phyloP scores from a whole-genome alignment of 2,888 invertebrate species.

The Hemaris fuciformis region DNA sequence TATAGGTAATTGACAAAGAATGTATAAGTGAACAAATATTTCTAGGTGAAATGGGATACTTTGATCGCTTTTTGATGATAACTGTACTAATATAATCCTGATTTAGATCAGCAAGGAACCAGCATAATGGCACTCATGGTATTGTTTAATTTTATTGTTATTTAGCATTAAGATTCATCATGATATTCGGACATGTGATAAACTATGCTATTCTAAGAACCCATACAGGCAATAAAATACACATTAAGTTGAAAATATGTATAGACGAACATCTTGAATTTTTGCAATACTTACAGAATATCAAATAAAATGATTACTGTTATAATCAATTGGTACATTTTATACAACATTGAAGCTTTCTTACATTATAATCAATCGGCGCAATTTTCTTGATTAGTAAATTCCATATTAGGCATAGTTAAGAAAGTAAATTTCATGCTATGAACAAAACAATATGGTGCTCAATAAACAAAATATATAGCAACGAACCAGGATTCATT shows the following conservation, averaged over 20 bases:
- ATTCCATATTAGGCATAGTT: not conserved
- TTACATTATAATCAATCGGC: not conserved
- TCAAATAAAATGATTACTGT: not conserved
- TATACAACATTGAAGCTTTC: not conserved
- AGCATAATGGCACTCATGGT: slow-evolving; percentile 60
- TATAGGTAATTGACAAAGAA: too few relatives aligned
- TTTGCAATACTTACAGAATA: not conserved
- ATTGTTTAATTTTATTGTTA: not conserved
- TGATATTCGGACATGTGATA: not conserved
- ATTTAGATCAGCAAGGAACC: slow-evolving; percentile 51
- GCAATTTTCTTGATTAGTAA: not conserved
- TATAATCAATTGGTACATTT: not conserved
- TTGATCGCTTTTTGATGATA: not conserved
- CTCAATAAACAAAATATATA: not conserved
- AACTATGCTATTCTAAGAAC: not conserved
- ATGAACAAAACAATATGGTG: not conserved
- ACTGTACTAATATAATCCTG: slow-evolving; percentile 36
- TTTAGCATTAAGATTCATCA: not conserved
- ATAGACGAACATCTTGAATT: not conserved
- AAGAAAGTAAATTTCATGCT: not conserved
- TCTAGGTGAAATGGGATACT: not conserved
- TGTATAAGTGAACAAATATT: too few relatives aligned
- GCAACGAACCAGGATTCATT: not conserved
- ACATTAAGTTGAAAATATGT: not conserved
- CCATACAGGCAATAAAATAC: not conserved